Evolutionary conservation across 2,113 vertebrate genomes (phyloP), one percentile per base, ranked within the genome.

Genomic region (Calcarius ornatus): DNA sequence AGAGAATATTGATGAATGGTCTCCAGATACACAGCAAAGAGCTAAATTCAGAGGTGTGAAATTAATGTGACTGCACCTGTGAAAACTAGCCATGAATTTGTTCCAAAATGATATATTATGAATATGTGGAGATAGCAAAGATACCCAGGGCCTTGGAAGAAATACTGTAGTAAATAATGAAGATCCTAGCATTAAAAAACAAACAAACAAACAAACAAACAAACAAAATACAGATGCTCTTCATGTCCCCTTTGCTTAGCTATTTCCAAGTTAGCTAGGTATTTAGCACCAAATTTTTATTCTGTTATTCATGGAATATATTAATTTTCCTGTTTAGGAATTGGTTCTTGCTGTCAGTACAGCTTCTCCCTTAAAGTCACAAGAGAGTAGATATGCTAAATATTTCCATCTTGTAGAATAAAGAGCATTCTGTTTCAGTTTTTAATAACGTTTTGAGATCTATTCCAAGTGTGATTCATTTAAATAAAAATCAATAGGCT

Each of bases 11-110:
- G 93, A 96, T 93, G 68, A 94, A 93, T 86, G 68, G 64, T 94
- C 80, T 83, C 82, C 71, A 91, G 92, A 90, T 70, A 92, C 68
- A 81, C 50, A 86, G 82, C 45, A 94, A 94, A 88, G 86, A 92
- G 60, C 91, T 83, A 83, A 94, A 95, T 94, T 93, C 90, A 80
- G 82, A 94, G 71, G 86, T 96, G 80, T 92, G 93, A 96, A 94
- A 93, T 94, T 95, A 90, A 90, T 88, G 75, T 73, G 95, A 89
- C 71, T 80, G 64, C 71, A 93, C 79, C 76, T 95, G 60, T 54
- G 64, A 93, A 95, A 85, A 68, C 71, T 47, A 91, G 71, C 48
- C 38, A 33, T 80, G 65, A 95, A 82, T 92, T 88, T 93, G 81
- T 86, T 91, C 68, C 42, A 83, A 93, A 94, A 95, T 85, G 30